These are phyloP conservation scores for Trinorchestia longiramus DNA, from an alignment of 1,140 invertebrate genomes.

Conservation along the genomic window DNA sequence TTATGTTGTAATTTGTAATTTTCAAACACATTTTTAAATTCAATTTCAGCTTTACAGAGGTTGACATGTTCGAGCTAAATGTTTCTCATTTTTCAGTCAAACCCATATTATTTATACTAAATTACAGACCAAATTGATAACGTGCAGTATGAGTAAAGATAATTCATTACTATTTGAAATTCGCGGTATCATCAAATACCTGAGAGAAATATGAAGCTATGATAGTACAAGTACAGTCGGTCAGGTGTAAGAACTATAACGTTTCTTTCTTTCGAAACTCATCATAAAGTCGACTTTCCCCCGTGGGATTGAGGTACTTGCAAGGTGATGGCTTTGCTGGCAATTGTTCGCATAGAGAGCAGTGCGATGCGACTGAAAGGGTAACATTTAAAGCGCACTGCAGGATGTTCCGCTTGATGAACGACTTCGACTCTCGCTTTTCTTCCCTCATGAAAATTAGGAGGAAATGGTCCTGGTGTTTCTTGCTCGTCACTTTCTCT, in stretches of 20 bases:
- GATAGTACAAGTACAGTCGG: neutral
- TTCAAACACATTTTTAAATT: neutral
- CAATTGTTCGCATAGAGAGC: neutral
- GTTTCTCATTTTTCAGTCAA: neutral
- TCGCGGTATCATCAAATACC: neutral
- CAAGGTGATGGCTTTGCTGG: neutral
- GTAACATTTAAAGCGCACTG: neutral
- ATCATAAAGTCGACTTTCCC: neutral
- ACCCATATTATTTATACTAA: neutral
- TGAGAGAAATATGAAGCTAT: neutral
- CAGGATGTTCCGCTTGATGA: neutral
- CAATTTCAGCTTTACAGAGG: neutral
- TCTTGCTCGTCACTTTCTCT: conserved; percentile 1
- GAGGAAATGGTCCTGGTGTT: conserved; percentile 2
- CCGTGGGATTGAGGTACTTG: neutral
- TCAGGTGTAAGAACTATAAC: neutral
- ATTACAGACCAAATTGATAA: neutral
- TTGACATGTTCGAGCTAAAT: neutral
- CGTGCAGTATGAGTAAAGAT: neutral
- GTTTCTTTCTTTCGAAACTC: neutral
- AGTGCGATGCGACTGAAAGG: neutral
- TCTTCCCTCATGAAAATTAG: conserved; percentile 20
- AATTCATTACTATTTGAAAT: neutral
- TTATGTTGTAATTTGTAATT: neutral
- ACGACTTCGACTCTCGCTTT: conserved; percentile 20